phyloP scores from a whole-genome alignment of 1,140 invertebrate species.

The Belonocnema kinseyi region DNA sequence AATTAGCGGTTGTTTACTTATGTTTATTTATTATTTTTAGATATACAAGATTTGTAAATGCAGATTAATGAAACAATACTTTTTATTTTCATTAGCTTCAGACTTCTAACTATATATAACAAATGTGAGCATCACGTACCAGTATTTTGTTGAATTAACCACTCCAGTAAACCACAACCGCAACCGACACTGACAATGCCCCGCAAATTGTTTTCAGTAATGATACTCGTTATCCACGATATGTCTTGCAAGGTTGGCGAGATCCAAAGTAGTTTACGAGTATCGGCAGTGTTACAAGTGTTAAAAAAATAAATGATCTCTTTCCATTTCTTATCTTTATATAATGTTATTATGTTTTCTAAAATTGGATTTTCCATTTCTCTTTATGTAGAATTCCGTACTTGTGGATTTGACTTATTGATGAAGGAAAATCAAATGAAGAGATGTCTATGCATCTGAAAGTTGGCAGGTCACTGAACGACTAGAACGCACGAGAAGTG shows the following conservation, averaged over 20 bases:
- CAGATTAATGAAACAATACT: too few relatives aligned
- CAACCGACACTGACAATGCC: slow-evolving; percentile 77
- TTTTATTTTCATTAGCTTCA: too few relatives aligned
- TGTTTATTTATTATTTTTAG: slow-evolving; percentile 23
- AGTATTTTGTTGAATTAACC: slow-evolving; percentile 74
- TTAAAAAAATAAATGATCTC: slow-evolving; percentile 56
- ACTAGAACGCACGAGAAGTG: background rate
- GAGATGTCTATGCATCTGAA: background rate
- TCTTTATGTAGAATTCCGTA: background rate
- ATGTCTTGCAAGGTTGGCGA: slow-evolving; percentile 76
- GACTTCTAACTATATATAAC: too few relatives aligned
- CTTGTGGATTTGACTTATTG: too few relatives aligned
- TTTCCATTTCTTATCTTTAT: slow-evolving; percentile 57
- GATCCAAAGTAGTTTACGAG: slow-evolving; percentile 77
- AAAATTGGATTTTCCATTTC: slow-evolving; percentile 52
- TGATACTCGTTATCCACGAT: slow-evolving; percentile 65
- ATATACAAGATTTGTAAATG: background rate
- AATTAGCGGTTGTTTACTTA: background rate
- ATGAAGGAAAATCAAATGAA: background rate
- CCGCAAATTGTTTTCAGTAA: slow-evolving; percentile 56
- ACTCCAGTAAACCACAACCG: slow-evolving; percentile 78
- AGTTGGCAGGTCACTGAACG: slow-evolving; percentile 26
- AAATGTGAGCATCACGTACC: slow-evolving; percentile 59
- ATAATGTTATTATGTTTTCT: slow-evolving; percentile 51
- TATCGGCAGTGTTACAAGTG: slow-evolving; percentile 44